Percentiles rank a stretch among this genome's conserved stretches.
These are phyloP conservation scores for Eristalis arbustorum DNA, from an alignment of 2,888 invertebrate genomes.

Conservation along the genomic window DNA sequence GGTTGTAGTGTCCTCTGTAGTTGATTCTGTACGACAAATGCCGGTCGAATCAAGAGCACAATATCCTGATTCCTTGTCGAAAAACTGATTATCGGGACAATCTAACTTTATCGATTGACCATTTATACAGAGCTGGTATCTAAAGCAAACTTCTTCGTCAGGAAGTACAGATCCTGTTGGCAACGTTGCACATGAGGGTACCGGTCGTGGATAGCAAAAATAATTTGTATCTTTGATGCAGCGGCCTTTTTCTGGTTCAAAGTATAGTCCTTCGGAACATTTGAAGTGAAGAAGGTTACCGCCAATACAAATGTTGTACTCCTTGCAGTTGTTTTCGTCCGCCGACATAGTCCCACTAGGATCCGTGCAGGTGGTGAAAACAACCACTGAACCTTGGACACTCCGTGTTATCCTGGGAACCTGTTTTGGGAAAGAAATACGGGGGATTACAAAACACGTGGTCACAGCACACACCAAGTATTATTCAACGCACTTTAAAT, in stretches of 20 bases:
- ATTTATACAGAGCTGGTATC: conserved; percentile 72
- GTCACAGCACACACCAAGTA: not conserved
- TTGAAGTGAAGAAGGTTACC: conserved; percentile 59
- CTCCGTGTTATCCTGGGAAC: not conserved
- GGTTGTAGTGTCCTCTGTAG: conserved; percentile 9
- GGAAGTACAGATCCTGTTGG: conserved; percentile 47
- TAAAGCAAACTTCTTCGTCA: conserved; percentile 71
- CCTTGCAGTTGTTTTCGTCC: conserved; percentile 55
- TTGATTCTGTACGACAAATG: conserved; percentile 67
- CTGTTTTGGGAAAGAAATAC: not conserved
- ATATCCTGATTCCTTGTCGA: conserved; percentile 40
- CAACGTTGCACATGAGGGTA: conserved; percentile 12
- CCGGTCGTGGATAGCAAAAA: conserved; percentile 9
- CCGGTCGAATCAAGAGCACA: conserved; percentile 72
- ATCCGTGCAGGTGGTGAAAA: not conserved
- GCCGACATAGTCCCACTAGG: conserved; percentile 11
- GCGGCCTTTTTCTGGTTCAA: conserved; percentile 48
- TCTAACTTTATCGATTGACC: conserved; percentile 68
- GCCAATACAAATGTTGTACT: conserved; percentile 66
- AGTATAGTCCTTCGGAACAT: conserved; percentile 71
- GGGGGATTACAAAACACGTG: not conserved
- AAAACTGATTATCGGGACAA: conserved; percentile 72
- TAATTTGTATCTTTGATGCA: conserved; percentile 24
- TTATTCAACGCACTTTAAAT: conserved; percentile 12
- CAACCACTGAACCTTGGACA: not conserved